Conservation (phyloP, 2,888 invertebrate genomes). For the Ochropleura leucogaster region DNA sequence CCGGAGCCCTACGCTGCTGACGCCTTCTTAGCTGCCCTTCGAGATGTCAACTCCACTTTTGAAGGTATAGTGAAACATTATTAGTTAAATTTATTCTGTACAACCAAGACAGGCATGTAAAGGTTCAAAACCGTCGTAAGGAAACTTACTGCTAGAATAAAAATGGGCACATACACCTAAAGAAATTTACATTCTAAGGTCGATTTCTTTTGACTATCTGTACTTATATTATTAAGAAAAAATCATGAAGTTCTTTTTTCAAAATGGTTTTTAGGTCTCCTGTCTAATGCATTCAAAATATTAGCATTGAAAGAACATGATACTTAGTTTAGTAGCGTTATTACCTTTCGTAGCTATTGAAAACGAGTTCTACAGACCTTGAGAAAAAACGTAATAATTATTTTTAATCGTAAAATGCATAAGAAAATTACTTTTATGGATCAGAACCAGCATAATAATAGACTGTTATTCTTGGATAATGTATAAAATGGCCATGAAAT, state of each 20-base stretch:
- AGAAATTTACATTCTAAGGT: too few relatives aligned
- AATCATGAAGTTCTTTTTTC: too few relatives aligned
- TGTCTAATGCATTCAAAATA: not conserved
- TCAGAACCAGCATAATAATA: not conserved
- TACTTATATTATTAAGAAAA: too few relatives aligned
- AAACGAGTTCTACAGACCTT: not conserved
- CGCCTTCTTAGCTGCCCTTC: conserved; percentile 94
- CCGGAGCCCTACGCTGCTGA: conserved; percentile 95
- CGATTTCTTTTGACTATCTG: too few relatives aligned
- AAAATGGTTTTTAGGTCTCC: too few relatives aligned
- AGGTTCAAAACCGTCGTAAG: too few relatives aligned
- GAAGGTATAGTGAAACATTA: conserved; percentile 78
- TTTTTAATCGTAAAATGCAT: not conserved
- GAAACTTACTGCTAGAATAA: too few relatives aligned
- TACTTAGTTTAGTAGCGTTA: not conserved
- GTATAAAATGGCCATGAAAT: not conserved
- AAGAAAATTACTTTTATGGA: not conserved
- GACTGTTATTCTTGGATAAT: not conserved
- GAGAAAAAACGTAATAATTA: not conserved
- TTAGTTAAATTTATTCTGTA: not conserved
- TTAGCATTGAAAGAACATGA: not conserved
- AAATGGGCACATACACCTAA: too few relatives aligned
- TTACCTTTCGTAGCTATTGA: conserved; percentile 6
- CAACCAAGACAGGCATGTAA: too few relatives aligned
- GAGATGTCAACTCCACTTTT: conserved; percentile 92